Base-by-base conservation (phyloP, 2,113 vertebrate genomes). In the Lagopus muta region DNA sequence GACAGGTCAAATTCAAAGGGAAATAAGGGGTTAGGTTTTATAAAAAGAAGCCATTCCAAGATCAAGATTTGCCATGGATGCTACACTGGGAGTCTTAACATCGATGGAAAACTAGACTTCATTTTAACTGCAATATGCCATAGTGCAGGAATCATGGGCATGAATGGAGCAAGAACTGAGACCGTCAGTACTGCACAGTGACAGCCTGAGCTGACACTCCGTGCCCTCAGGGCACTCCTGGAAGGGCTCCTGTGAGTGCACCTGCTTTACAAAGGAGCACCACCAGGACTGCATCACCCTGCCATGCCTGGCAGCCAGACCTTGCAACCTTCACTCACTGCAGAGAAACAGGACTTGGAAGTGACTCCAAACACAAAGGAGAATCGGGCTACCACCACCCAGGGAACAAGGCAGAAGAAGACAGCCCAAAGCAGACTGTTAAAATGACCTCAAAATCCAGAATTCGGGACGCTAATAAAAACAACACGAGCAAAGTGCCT, bases 341-440 rank as follows among this genome's bases (percentile, higher is more conserved):
- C 47, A 70, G 34, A 86, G 40, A 90, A 95, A 88, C 57, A 32
- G 80, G 70, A 79, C 86, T 84, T 65, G 86, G 83, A 61, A 95
- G 52, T 4, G 58, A 82, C 77, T 8, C 30, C 73, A 62, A 96
- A 84, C 90, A 84, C 73, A 81, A 83, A 77, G 1, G 0, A 90
- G 87, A 93, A 61, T 50, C 85, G 82, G 91, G 84, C 84, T 40
- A 80, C 67, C 9, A 21, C 5, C 84, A 92, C 80, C 82, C 79
- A 93, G 6, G 8, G 4, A 91, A 91, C 88, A 94, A 88, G 40
- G 82, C 82, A 90, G 91, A 78, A 74, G 69, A 85, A 91, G 94
- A 90, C 30, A 78, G 50, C 47, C 86, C 0, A 0, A 42, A 72
- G 83, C 65, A 79, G 80, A 75, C 36, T 50, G 67, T 54, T 50